These are phyloP conservation scores for Pristionchus arcanus DNA, from an alignment of 2,888 invertebrate genomes.

Conservation along the genomic window DNA sequence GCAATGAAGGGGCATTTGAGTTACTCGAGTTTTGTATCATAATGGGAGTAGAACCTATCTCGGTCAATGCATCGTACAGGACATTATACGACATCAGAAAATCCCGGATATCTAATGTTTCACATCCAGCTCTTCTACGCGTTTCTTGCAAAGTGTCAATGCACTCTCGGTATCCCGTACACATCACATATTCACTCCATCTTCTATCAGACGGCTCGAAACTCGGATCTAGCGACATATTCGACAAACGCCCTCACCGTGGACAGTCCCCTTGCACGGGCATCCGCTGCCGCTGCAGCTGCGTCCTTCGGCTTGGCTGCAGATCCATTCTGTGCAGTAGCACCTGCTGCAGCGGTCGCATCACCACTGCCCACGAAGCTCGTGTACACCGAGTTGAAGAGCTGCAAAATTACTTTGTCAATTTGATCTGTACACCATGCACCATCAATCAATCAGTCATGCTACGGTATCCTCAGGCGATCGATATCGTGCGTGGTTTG, in stretches of 20 bases:
- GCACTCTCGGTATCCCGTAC: too few relatives aligned
- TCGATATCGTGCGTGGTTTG: not conserved
- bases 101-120: too few relatives aligned
- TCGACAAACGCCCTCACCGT: not conserved
- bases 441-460: not conserved
- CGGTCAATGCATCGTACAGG: too few relatives aligned
- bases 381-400: conserved; percentile 48
- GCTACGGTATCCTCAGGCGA: not conserved
- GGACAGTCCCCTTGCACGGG: conserved; percentile 29
- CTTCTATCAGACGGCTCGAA: too few relatives aligned
- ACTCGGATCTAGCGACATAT: too few relatives aligned
- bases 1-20: not conserved
- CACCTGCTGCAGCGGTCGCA: not conserved
- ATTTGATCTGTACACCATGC: not conserved
- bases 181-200: too few relatives aligned
- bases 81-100: too few relatives aligned
- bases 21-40: too few relatives aligned
- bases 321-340: not conserved
- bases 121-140: too few relatives aligned
- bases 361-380: conserved; percentile 8
- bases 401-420: not conserved
- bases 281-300: not conserved
- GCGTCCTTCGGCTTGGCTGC: not conserved
- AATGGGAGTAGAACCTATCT: too few relatives aligned
- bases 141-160: too few relatives aligned